Evolutionary conservation across 53 echinoderm and acorn worm genomes (phyloP).

Genomic region (Zoroaster sp.): DNA sequence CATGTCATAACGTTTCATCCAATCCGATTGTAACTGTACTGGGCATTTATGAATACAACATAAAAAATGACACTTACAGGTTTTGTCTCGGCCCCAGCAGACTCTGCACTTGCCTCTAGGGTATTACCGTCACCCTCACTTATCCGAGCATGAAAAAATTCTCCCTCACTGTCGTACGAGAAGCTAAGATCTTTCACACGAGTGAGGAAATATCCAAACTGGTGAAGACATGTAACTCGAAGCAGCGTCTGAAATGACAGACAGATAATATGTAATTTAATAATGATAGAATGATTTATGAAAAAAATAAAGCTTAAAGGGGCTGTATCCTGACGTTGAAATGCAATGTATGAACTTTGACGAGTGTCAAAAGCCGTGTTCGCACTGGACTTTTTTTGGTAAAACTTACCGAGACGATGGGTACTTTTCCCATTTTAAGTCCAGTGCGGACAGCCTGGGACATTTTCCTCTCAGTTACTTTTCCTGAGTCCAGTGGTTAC

Average conservation of each 20-base stretch:
- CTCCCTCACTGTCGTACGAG: conserved; percentile 38
- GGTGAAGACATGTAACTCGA: conserved; percentile 79
- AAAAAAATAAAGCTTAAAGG: no score
- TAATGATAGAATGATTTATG: neutral
- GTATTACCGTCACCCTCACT: neutral
- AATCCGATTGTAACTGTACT: no score
- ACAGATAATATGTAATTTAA: neutral
- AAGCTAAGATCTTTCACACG: conserved; percentile 66
- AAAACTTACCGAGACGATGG: no score
- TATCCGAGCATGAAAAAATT: conserved; percentile 34
- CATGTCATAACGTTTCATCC: neutral
- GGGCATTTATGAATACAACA: neutral
- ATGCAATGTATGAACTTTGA: no score
- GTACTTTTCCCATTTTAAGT: no score
- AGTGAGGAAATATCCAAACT: conserved; percentile 87
- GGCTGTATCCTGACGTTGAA: no score
- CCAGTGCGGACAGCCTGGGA: no score
- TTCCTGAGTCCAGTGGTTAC: no score
- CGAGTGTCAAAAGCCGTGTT: no score
- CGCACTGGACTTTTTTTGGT: no score
- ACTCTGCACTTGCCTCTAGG: neutral
- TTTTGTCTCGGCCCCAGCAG: neutral
- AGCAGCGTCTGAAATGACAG: conserved; percentile 66
- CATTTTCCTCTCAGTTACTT: no score
- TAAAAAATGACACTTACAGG: conserved; percentile 6